Conservation (phyloP, 2,888 invertebrate species). For the Sphaerophoria taeniata region DNA sequence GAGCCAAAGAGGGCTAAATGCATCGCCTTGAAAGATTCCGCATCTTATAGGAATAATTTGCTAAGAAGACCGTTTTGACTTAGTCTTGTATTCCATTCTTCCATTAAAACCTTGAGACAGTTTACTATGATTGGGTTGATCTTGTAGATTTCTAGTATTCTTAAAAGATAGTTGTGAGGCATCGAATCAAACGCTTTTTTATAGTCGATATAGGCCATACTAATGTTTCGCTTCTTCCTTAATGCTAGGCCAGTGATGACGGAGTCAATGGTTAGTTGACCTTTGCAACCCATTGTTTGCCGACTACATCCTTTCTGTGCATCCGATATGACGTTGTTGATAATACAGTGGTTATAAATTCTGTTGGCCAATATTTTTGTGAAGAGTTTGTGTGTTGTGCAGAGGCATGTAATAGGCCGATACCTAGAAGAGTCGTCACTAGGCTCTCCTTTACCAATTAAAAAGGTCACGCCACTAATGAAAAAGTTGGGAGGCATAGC, state of each 20-base stretch:
- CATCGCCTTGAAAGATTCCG: too few relatives aligned
- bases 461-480: too few relatives aligned
- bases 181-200: not conserved
- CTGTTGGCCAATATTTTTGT: constrained; percentile 17
- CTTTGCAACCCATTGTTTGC: constrained; percentile 28
- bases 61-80: too few relatives aligned
- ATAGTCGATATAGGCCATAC: constrained; percentile 30
- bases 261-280: constrained; percentile 10
- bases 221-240: constrained; percentile 14
- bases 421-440: not conserved
- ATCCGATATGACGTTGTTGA: not conserved
- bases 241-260: not conserved
- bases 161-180: constrained; percentile 13
- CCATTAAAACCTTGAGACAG: too few relatives aligned
- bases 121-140: not conserved
- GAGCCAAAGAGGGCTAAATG: too few relatives aligned
- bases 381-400: constrained; percentile 19
- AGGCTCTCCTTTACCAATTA: too few relatives aligned
- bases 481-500: too few relatives aligned
- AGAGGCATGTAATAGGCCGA: not conserved
- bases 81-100: too few relatives aligned
- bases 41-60: too few relatives aligned
- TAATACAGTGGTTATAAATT: constrained; percentile 17
- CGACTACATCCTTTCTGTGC: constrained; percentile 22
- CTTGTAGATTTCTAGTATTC: not conserved